A percentile compares a stretch with the other conserved stretches of the same genome.
phyloP scores from a whole-genome alignment of 2,888 invertebrate genomes.

The Luperina testacea region DNA sequence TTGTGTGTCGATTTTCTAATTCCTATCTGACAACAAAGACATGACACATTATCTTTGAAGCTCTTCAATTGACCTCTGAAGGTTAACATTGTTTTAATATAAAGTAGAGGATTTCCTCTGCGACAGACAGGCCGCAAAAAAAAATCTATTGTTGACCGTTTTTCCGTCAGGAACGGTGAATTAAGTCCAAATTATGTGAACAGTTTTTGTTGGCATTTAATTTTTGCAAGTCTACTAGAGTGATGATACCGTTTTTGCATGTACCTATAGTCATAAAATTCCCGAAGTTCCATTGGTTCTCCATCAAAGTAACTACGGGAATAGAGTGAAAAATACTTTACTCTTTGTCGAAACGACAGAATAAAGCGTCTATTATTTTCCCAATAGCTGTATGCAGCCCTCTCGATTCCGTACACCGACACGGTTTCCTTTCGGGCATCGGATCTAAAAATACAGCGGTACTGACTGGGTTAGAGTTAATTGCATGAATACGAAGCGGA shows the following conservation, averaged over 20 bases:
- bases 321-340: not conserved
- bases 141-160: slow-evolving; percentile 43
- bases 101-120: slow-evolving; percentile 45
- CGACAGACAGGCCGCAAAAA: slow-evolving; percentile 49
- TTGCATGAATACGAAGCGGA: slow-evolving; percentile 41
- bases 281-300: not conserved
- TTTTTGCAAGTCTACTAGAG: slow-evolving; percentile 2
- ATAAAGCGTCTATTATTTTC: not conserved
- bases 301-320: not conserved
- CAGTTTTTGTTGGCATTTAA: slow-evolving; percentile 1
- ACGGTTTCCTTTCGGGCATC: slow-evolving; percentile 28
- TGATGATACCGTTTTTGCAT: not conserved
- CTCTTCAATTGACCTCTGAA: slow-evolving; percentile 1
- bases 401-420: not conserved
- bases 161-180: slow-evolving; percentile 28
- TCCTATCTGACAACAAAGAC: not conserved
- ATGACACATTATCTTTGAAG: not conserved
- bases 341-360: not conserved
- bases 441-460: slow-evolving; percentile 57
- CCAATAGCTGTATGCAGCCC: slow-evolving; percentile 31
- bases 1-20: not conserved
- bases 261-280: not conserved
- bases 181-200: slow-evolving; percentile 32
- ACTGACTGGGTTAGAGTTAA: slow-evolving; percentile 59
- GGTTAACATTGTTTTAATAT: slow-evolving; percentile 2